Conservation (phyloP, 2,888 invertebrate genomes). For the Drosophila cyrtoloma region DNA sequence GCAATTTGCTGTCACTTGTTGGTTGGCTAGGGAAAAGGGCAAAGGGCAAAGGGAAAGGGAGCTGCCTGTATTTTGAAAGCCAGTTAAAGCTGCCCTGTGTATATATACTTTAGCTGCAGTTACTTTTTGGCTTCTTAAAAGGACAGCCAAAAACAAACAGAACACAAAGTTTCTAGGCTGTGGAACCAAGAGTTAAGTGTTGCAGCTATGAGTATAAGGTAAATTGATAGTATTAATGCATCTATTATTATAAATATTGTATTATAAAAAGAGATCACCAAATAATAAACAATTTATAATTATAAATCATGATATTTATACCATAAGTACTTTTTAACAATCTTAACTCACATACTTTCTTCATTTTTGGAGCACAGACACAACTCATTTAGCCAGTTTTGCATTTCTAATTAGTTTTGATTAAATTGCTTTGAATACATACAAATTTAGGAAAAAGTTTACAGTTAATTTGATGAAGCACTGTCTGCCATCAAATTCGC, state of each 20-base stretch:
- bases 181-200: no score
- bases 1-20: constrained; percentile 73
- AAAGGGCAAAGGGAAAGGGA: neutral
- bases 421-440: constrained; percentile 9
- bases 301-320: neutral
- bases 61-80: neutral
- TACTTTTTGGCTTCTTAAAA: constrained; percentile 13
- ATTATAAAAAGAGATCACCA: neutral
- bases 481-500: constrained; percentile 6
- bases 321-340: neutral
- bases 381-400: neutral
- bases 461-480: constrained; percentile 11
- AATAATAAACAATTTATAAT: neutral
- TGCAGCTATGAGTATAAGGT: neutral
- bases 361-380: neutral
- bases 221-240: no score
- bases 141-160: constrained; percentile 2
- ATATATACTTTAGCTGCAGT: constrained; percentile 30
- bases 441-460: neutral
- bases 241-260: neutral
- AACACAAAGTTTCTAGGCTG: neutral
- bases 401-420: constrained; percentile 8
- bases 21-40: constrained; percentile 4
- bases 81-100: constrained; percentile 21
- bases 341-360: no score